Conservation (phyloP, 2,113 vertebrate genomes). For the Sprattus sprattus region DNA sequence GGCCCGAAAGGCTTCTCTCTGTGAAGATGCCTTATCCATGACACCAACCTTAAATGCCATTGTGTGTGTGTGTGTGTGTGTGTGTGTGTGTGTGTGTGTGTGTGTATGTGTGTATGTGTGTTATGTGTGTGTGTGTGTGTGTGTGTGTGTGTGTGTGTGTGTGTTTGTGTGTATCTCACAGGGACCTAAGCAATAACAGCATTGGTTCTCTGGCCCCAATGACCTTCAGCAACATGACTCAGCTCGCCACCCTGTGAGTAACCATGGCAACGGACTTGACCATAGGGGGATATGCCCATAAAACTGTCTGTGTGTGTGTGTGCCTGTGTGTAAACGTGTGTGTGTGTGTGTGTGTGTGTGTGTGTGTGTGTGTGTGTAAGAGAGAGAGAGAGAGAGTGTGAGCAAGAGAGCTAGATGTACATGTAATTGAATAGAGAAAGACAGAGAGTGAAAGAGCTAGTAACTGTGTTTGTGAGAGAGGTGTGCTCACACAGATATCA, state of each 20-base stretch:
- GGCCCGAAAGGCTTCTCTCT: too few relatives aligned
- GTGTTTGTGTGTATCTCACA: slow-evolving; percentile 55
- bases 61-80: neutral
- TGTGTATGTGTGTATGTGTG: neutral
- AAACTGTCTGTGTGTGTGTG: neutral
- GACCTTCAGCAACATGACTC: slow-evolving; percentile 96
- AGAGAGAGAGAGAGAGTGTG: neutral
- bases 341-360: neutral
- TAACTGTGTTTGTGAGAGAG: neutral
- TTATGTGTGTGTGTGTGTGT: slow-evolving; percentile 16
- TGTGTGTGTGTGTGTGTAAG: neutral
- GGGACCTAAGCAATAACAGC: slow-evolving; percentile 99
- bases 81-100: slow-evolving; percentile 1
- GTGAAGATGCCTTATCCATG: neutral
- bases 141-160: slow-evolving; percentile 38
- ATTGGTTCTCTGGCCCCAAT: slow-evolving; percentile 83
- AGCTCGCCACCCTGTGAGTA: slow-evolving; percentile 86
- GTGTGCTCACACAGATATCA: too few relatives aligned
- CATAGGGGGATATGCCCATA: slow-evolving; percentile 4
- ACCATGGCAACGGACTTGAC: slow-evolving; percentile 66
- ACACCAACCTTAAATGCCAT: neutral
- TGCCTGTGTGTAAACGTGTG: neutral
- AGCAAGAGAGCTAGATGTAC: too few relatives aligned
- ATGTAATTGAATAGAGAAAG: too few relatives aligned
- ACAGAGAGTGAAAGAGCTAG: too few relatives aligned